phyloP scores from a whole-genome alignment of 2,113 vertebrate genomes.

The Caranx ignobilis region DNA sequence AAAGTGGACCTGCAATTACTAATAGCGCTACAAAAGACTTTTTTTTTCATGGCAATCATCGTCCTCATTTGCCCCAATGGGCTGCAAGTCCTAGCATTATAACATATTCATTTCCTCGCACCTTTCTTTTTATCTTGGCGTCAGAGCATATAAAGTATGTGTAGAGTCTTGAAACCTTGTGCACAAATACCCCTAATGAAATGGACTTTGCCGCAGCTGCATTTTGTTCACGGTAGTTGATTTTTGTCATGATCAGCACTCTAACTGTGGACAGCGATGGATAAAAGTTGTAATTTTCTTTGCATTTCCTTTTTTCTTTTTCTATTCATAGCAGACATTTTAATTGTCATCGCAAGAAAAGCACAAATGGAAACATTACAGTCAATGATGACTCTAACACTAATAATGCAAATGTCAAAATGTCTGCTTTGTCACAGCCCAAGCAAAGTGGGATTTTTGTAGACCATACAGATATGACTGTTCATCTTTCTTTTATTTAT shows the following conservation, averaged over 20 bases:
- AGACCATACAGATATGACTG: not conserved
- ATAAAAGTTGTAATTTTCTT: not conserved
- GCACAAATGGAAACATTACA: not conserved
- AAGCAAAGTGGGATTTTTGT: not conserved
- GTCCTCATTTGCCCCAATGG: conserved; percentile 40
- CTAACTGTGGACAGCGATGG: not conserved
- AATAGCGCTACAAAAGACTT: conserved; percentile 36
- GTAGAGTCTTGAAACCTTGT: not conserved
- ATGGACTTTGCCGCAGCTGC: not conserved
- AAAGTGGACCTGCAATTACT: conserved; percentile 47
- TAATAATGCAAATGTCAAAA: not conserved
- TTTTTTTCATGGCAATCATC: not conserved
- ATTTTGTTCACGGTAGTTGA: conserved; percentile 1
- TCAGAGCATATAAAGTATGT: not conserved
- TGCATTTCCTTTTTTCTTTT: not conserved
- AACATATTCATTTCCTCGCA: conserved; percentile 12
- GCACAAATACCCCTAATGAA: not conserved
- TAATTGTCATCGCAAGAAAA: not conserved
- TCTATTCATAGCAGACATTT: not conserved
- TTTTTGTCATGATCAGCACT: not conserved
- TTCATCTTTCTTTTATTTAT: no score
- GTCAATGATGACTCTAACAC: not conserved
- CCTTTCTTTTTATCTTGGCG: conserved; percentile 35
- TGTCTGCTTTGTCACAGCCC: not conserved
- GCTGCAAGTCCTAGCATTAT: conserved; percentile 18